Base-by-base conservation (phyloP, 1,140 invertebrate genomes). In the Philaenus spumarius region DNA sequence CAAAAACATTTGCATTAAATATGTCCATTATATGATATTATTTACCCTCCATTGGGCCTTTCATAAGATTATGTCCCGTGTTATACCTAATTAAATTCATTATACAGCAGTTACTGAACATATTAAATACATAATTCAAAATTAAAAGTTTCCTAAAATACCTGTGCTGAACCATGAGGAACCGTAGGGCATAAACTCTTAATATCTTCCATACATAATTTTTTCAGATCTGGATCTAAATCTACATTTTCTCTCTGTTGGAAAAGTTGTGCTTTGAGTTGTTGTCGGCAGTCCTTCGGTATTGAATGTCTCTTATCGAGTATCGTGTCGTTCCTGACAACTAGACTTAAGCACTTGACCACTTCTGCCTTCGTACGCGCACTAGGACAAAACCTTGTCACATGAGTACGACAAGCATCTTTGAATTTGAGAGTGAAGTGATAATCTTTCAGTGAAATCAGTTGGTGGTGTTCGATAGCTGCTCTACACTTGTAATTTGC, bases 341-440 rank as follows among this genome's bases (percentile, higher is more conserved):
- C 84, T 71, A 90, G 85, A 74, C 93, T 97, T 14, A 98, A 77
- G 73, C 96, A 98, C 42, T 82, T 80, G 9, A 98, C 87, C 9
- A 98, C 92, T 66, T 95, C 87, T 20, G 62, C 54, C 61, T 79
- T 78, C 51, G 68, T 73, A 66, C 73, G 74, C 59, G 73, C 72
- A 62, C 78, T 76, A 6, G 80, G 78, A 74, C 95, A 98, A 71
- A 86, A 86, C 62, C 84, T 78, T 46, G 84, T 77, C 1, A 96
- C 94, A 74, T 90, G 84, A 9, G 80, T 79, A 66, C 88, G 86
- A 67, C 96, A 99, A 0, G 93, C 89, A 69, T 94, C 84, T 75
- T 97, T 97, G 71, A 99, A 98, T 71, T 94, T 95, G 65, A 87
- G 90, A 19, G 87, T 94, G 72, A 98, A 98, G 68, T 85, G 86